phyloP scores from a whole-genome alignment of 2,888 invertebrate species.

The Yponomeuta sedellus region DNA sequence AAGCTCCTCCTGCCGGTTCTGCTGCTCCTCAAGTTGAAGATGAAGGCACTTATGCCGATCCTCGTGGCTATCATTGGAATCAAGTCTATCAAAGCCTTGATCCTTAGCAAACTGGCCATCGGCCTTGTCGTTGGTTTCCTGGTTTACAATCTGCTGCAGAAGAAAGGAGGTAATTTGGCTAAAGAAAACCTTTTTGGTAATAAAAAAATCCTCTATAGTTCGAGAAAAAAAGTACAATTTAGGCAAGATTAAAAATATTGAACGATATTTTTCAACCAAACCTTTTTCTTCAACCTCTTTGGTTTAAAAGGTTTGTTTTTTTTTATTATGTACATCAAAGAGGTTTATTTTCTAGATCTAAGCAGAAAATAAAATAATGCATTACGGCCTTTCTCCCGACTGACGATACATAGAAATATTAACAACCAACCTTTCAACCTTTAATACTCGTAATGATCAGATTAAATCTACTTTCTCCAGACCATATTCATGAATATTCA shows the following conservation, averaged over 20 bases:
- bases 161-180: slow-evolving; percentile 80
- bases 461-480: background rate
- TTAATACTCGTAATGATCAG: background rate
- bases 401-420: no score
- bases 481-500: slow-evolving; percentile 16
- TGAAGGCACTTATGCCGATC: slow-evolving; percentile 90
- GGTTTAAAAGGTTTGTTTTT: no score
- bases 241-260: no score
- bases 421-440: no score
- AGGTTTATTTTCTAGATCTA: no score
- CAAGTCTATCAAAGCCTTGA: slow-evolving; percentile 88
- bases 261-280: no score
- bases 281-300: no score
- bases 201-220: no score
- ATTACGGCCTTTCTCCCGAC: no score
- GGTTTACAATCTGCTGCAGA: slow-evolving; percentile 83
- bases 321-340: no score
- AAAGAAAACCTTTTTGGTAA: background rate
- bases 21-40: slow-evolving; percentile 86
- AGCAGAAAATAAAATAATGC: no score
- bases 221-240: no score
- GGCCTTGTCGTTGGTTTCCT: slow-evolving; percentile 88
- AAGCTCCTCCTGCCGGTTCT: slow-evolving; percentile 87
- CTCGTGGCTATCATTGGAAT: slow-evolving; percentile 86
- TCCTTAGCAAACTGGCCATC: slow-evolving; percentile 89